Evolutionary conservation across 2,113 vertebrate genomes (phyloP), one percentile per base, ranked within the genome.

Genomic region (Paracyprichromis sp.): DNA sequence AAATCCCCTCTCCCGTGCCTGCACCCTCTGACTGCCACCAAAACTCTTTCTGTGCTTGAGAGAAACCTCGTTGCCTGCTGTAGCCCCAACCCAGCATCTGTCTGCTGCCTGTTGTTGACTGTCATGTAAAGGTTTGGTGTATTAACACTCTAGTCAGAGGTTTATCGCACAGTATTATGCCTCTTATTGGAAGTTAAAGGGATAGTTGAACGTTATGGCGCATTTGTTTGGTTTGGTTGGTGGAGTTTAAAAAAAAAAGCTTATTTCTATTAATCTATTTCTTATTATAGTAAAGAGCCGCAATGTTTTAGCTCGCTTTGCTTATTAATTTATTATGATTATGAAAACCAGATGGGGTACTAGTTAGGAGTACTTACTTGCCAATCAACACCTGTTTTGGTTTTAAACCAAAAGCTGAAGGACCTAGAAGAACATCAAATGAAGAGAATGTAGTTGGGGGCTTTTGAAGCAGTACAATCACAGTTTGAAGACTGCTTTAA

Each of bases 31-130:
- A 19, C 47, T 61, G 80, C 85, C 81, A 50, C 12, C 29, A 40
- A 50, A 83, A 61, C 86, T 87, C 79, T 8, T 59, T 87, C 82
- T 24, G 17, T 82, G 86, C 84, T 86, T 89, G 88, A 88, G 82
- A 43, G 84, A 90, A 16, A 85, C 92, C 81, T 83, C 59, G 80
- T 84, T 93, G 87, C 79, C 45, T 90, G 87, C 76, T 88, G 57
- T 88, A 26, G 53, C 66, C 45, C 47, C 50, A 45, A 73, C n/a
- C 56, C 73, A 66, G 54, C 80, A 29, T 84, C 88, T 21, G 34
- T 84, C 45, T 83, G 34, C 43, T 83, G 84, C 83, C 83, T 84
- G 63, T 53, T 80, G 21, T 40, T 85, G 66, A 36, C 47, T 61
- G 80, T 80, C 43, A 21, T 83, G 76, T 79, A n/a, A 10, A 10